phyloP scores from a whole-genome alignment of 2,888 invertebrate species.

The Drosophila histrio region DNA sequence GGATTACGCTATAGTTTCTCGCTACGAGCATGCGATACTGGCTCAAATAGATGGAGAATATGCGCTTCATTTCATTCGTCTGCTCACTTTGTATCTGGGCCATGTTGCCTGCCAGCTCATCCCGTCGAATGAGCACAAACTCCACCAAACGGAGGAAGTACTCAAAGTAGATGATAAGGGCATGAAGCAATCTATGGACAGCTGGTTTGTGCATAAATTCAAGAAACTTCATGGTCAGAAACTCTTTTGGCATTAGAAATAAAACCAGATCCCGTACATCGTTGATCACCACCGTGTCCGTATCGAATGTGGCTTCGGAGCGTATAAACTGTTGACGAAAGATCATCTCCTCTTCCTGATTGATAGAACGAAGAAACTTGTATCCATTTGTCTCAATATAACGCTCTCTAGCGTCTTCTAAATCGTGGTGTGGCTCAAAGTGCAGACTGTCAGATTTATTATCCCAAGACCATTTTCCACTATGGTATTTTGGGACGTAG shows the following conservation, averaged over 20 bases:
- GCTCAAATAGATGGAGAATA: slow-evolving; percentile 74
- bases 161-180: slow-evolving; percentile 82
- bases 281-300: slow-evolving; percentile 76
- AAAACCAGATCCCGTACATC: slow-evolving; percentile 81
- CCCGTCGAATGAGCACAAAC: slow-evolving; percentile 78
- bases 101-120: slow-evolving; percentile 72
- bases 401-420: slow-evolving; percentile 45
- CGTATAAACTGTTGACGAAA: slow-evolving; percentile 77
- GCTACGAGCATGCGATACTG: slow-evolving; percentile 81
- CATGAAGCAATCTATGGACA: slow-evolving; percentile 75
- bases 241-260: slow-evolving; percentile 76
- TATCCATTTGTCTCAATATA: slow-evolving; percentile 63
- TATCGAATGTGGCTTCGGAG: slow-evolving; percentile 65
- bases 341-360: slow-evolving; percentile 80
- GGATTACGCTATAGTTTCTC: slow-evolving; percentile 79
- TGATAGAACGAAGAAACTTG: slow-evolving; percentile 70
- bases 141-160: slow-evolving; percentile 81
- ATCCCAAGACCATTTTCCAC: slow-evolving; percentile 80
- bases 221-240: slow-evolving; percentile 72
- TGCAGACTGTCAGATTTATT: slow-evolving; percentile 51
- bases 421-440: slow-evolving; percentile 56
- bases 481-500: slow-evolving; percentile 73
- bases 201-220: slow-evolving; percentile 76
- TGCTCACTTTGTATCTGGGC: slow-evolving; percentile 76
- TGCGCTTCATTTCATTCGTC: slow-evolving; percentile 75